A percentile compares a stretch with the other conserved stretches of the same genome.
Evolutionary conservation across 2,797 vertebrate genomes (phyloP).

Genomic region (Gymnothorax reevesii): DNA sequence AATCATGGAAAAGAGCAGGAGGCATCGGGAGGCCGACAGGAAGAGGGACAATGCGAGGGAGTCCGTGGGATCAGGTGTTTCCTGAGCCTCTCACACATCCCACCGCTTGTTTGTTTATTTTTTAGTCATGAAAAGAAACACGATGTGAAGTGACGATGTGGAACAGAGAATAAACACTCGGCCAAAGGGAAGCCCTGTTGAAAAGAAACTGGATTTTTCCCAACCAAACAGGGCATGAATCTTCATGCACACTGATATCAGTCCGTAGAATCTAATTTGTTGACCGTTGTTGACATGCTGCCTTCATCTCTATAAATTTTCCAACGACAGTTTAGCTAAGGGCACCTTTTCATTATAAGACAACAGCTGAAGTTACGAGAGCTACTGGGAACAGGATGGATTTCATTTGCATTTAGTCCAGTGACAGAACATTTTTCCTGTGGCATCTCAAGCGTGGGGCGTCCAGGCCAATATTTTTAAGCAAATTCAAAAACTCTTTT

Average conservation of each 20-base stretch:
- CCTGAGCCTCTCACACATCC: constrained; percentile 19
- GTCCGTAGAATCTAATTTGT: neutral
- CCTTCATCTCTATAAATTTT: neutral
- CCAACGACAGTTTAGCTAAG: neutral
- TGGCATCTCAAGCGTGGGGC: neutral
- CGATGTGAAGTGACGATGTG: constrained; percentile 16
- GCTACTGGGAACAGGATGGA: neutral
- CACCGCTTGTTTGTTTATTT: neutral
- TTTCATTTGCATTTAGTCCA: neutral
- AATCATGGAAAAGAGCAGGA: constrained; percentile 13
- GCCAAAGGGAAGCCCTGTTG: neutral
- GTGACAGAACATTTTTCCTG: neutral
- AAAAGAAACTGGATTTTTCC: neutral
- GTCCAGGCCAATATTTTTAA: neutral
- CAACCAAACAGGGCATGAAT: neutral
- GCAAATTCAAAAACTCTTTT: neutral
- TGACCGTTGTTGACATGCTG: neutral
- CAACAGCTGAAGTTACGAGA: neutral
- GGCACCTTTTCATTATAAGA: neutral
- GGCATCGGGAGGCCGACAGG: neutral
- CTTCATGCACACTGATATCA: neutral
- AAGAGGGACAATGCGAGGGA: constrained; percentile 8
- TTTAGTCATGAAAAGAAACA: neutral
- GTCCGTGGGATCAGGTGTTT: constrained; percentile 1
- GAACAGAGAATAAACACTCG: neutral